Base-by-base conservation (phyloP, 1,140 invertebrate species). In the Pseudomyrmex concolor region DNA sequence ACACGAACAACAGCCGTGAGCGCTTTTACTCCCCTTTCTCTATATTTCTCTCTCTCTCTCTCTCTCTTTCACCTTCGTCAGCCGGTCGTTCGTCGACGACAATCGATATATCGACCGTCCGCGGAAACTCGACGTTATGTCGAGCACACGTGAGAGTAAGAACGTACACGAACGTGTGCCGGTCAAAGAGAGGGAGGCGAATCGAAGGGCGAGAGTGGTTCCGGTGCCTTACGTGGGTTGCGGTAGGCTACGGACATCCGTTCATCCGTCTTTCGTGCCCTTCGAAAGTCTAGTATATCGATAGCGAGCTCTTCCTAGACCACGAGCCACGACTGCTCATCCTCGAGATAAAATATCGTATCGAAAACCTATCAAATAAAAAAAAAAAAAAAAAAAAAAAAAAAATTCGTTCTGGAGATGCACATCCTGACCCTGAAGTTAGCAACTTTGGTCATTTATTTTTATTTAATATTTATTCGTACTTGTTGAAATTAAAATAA, bases 61-160 rank as follows among this genome's bases (percentile, higher is more conserved):
- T 22, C 55, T 57, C 57, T 66, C 51, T 78, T 43, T 57, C 54
- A 82, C 55, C n/a, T 60, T 71, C 90, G 87, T 89, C 91, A 91
- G 91, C 89, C 91, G 87, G 89, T 90, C 89, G 90, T 91, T 80
- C 86, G 86, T 88, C 89, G 73, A 82, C 77, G 88, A 90, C 89
- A 93, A 93, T 93, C 92, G 88, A 93, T 93, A 93, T 92, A 93
- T 93, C 92, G 92, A 93, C 84, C 91, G 83, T 89, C 86, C 88
- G 59, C 64, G 78, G 83, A 82, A 83, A 73, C 50, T 63, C 78
- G 45, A 71, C 83, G 70, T 73, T 67, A 81, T 76, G 70, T 62
- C 70, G 86, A 84, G 87, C 84, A 87, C 86, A 86, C 88, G 87
- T 86, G 84, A 84, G 83, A 85, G 81, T 85, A 63, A 34, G 59